Conservation (phyloP, 2,113 vertebrate genomes). For the Philantomba maxwellii region DNA sequence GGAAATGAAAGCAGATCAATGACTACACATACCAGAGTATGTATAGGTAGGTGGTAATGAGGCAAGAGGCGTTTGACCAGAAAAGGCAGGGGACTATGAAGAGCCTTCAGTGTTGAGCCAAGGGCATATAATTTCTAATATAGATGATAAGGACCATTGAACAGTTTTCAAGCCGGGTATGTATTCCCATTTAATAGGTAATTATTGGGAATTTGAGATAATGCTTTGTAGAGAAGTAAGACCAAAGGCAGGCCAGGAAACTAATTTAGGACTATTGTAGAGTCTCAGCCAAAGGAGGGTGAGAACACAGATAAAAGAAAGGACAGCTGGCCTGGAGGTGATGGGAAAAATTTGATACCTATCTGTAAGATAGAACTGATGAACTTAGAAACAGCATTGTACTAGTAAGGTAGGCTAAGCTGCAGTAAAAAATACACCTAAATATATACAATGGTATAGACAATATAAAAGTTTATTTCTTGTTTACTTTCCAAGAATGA, state of each 20-base stretch:
- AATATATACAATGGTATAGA: neutral
- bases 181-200: conserved; percentile 3
- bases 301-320: neutral
- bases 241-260: neutral
- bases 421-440: neutral
- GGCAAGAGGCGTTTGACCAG: neutral
- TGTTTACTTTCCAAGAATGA: neutral
- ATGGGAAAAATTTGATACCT: neutral
- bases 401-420: neutral
- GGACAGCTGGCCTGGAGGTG: neutral
- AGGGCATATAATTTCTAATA: neutral
- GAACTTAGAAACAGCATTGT: neutral
- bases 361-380: neutral
- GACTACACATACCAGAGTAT: neutral
- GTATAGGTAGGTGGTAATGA: neutral
- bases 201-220: neutral
- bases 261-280: neutral
- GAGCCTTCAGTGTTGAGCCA: neutral
- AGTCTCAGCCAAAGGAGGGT: neutral
- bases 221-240: neutral
- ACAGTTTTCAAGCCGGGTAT: neutral
- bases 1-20: neutral
- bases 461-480: conserved; percentile 13
- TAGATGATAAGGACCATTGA: neutral
- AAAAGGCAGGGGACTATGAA: neutral